Evolutionary conservation across 1,140 invertebrate genomes (phyloP).

Genomic region (Penaeus vannamei): DNA sequence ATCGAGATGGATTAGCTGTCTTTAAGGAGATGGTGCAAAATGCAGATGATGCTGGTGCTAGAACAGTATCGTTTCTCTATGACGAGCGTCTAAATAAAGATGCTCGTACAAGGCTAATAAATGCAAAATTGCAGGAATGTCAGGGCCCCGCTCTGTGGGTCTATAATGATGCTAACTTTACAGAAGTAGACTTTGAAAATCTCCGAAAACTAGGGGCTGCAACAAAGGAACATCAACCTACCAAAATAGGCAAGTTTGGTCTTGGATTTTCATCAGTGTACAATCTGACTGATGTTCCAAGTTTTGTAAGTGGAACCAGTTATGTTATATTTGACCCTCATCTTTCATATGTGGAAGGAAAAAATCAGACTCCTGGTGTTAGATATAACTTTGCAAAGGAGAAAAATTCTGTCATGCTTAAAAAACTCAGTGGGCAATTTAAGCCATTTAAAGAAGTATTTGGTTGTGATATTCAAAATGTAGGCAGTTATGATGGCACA

Average conservation of each 20-base stretch:
- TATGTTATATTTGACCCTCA: constrained; percentile 53
- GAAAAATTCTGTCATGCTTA: constrained; percentile 37
- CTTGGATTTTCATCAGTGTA: constrained; percentile 51
- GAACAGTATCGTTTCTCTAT: constrained; percentile 35
- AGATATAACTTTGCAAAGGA: constrained; percentile 31
- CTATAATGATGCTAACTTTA: constrained; percentile 42
- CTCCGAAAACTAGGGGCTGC: constrained; percentile 30
- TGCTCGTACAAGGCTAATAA: constrained; percentile 27
- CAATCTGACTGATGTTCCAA: constrained; percentile 48
- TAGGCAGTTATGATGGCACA: constrained; percentile 10
- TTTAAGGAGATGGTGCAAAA: constrained; percentile 55
- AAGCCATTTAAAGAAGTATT: constrained; percentile 41
- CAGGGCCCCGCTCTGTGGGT: constrained; percentile 49
- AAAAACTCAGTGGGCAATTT: constrained; percentile 38
- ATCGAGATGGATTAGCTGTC: constrained; percentile 40
- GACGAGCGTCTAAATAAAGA: constrained; percentile 46
- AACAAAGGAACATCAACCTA: constrained; percentile 35
- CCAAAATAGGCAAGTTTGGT: constrained; percentile 54
- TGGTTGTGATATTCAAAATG: constrained; percentile 36
- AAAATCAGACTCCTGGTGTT: neutral
- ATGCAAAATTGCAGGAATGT: constrained; percentile 8
- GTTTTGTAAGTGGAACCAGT: constrained; percentile 39
- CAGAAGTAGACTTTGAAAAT: constrained; percentile 42
- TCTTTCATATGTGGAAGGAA: constrained; percentile 8
- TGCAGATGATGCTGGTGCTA: constrained; percentile 49